Evolutionary conservation across 2,888 invertebrate genomes (phyloP), one percentile per base, ranked within the genome.

Genomic region (Adelognathus sp.): DNA sequence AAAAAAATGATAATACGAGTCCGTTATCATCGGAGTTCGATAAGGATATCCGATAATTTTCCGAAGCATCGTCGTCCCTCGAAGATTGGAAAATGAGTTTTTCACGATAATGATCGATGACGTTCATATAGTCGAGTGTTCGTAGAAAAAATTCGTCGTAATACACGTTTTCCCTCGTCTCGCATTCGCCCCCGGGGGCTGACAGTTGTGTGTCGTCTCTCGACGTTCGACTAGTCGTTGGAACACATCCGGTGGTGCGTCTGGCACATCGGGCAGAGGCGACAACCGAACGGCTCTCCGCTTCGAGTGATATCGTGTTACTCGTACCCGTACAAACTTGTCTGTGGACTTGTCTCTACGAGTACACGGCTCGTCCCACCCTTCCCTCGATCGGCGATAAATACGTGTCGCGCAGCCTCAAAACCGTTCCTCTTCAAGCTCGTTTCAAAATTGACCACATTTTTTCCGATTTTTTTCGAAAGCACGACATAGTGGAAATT

Each of bases 231-330:
- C 27, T 31, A 11, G 44, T 46, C 24, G 60, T 60, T 60, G 41
- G 11, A 60, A 41, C 27, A 60, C 21, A 60, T 29, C n/a, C n/a
- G 44, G n/a, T 33, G 31, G 16, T 44, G n/a, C n/a, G 63, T 46
- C 46, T 31, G 61, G 24, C 41, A 33, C 60, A 39, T 21, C 18
- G 11, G 7, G 9, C 21, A 31, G 9, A 63, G 14, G 3, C 46
- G 18, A 63, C 29, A 63, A 63, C 44, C 63, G 44, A 63, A 46
- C 63, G 29, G 36, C n/a, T 36, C n/a, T n/a, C 39, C 56, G 41
- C 41, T 41, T 24, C 39, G 61, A 44, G 58, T 58, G 61, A 36
- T 76, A 76, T 76, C 76, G 76, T 54, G 61, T 76, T 76, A 72
- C 76, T 66, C 60, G 58, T 66, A 60, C 7, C 41, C 41, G 14